These are phyloP conservation scores for Cheirogaleus medius DNA, from an alignment of 2,113 vertebrate species.

Conservation along the genomic window DNA sequence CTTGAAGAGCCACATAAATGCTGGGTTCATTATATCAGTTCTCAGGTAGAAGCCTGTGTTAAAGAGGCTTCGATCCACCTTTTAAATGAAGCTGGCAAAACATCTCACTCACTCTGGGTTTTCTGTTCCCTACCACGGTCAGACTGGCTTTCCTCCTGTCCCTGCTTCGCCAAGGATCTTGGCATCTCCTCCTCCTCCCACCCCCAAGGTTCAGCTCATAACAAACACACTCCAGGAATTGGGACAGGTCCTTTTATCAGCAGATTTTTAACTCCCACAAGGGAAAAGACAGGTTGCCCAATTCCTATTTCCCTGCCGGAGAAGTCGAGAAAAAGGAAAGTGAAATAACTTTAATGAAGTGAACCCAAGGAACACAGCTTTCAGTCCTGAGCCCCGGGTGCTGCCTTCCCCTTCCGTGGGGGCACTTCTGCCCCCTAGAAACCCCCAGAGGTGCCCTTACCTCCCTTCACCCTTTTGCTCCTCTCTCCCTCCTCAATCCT, in stretches of 20 bases:
- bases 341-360: neutral
- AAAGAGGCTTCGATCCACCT: constrained; percentile 61
- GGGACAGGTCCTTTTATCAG: constrained; percentile 46
- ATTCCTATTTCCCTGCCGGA: neutral
- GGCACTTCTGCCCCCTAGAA: neutral
- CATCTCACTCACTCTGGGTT: constrained; percentile 50
- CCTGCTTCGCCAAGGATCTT: neutral
- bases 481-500: neutral
- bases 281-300: constrained; percentile 24
- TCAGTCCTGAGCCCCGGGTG: neutral
- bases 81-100: constrained; percentile 75
- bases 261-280: constrained; percentile 57
- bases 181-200: neutral
- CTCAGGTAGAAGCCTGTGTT: constrained; percentile 65
- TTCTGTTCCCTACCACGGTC: constrained; percentile 55
- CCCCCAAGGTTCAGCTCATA: neutral
- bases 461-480: neutral
- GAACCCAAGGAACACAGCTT: neutral
- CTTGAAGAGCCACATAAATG: constrained; percentile 68
- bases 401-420: neutral
- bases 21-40: constrained; percentile 51
- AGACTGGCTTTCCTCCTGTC: neutral
- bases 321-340: constrained; percentile 31
- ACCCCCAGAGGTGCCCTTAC: neutral
- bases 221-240: constrained; percentile 52